Evolutionary conservation across 2,797 vertebrate species (phyloP).

Genomic region (Brachymystax lenok): DNA sequence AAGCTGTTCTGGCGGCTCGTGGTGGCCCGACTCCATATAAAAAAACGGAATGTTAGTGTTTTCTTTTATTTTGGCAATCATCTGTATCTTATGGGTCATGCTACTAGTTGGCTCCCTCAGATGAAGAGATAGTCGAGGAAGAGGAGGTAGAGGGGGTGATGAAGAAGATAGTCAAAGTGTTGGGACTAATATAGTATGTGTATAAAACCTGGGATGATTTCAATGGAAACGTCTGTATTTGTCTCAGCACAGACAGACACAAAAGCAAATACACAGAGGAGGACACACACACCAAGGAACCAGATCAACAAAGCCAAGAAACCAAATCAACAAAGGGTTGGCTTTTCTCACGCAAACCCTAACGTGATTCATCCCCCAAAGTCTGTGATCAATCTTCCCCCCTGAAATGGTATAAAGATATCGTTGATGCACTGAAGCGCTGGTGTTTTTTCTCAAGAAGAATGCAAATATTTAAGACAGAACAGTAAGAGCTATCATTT

Average conservation of each 20-base stretch:
- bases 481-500: slow-evolving; percentile 38
- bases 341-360: slow-evolving; percentile 73
- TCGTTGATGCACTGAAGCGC: slow-evolving; percentile 43
- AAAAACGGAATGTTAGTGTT: too few species aligned
- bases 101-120: neutral
- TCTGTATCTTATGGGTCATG: neutral
- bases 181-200: neutral
- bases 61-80: too few species aligned
- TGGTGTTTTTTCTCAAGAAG: slow-evolving; percentile 34
- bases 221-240: slow-evolving; percentile 1
- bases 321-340: slow-evolving; percentile 64
- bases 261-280: slow-evolving; percentile 44
- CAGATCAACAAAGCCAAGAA: slow-evolving; percentile 52
- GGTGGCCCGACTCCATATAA: too few species aligned
- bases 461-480: slow-evolving; percentile 46
- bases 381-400: slow-evolving; percentile 71
- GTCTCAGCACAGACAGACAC: slow-evolving; percentile 39
- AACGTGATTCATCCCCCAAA: slow-evolving; percentile 54
- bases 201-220: slow-evolving; percentile 26
- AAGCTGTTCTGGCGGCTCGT: too few species aligned
- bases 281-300: slow-evolving; percentile 61
- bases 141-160: neutral
- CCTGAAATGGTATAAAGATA: slow-evolving; percentile 41
- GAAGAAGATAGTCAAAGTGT: neutral
- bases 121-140: slow-evolving; percentile 14